Evolutionary conservation across 2,113 vertebrate genomes (phyloP).

Genomic region (Loxodonta africana): DNA sequence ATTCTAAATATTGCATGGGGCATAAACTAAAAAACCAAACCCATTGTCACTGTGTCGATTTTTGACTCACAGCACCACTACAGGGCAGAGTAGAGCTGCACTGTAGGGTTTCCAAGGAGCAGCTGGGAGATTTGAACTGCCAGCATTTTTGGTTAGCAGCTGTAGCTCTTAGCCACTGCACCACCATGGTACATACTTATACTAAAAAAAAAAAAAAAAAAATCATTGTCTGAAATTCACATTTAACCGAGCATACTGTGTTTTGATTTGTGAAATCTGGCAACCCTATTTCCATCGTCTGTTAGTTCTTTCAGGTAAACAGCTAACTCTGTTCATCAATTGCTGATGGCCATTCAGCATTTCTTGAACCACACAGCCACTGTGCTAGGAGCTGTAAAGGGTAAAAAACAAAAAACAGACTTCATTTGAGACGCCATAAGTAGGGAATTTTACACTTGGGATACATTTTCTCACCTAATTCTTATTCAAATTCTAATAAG

Average conservation of each 20-base stretch:
- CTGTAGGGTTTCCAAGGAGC: too few relatives aligned
- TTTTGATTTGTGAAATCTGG: neutral
- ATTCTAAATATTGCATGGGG: neutral
- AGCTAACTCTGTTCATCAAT: neutral
- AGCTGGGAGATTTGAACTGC: too few relatives aligned
- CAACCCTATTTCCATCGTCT: neutral
- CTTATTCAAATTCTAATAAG: neutral
- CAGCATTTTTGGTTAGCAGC: too few relatives aligned
- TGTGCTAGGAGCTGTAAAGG: rapidly evolving
- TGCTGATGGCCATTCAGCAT: neutral
- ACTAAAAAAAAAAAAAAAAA: neutral
- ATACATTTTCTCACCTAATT: rapidly evolving
- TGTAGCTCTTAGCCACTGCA: too few relatives aligned
- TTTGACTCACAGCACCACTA: too few relatives aligned
- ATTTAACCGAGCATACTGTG: rapidly evolving
- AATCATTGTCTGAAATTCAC: neutral
- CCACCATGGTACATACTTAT: too few relatives aligned
- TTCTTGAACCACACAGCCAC: neutral
- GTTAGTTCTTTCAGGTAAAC: neutral
- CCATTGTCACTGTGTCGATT: too few relatives aligned
- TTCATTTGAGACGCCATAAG: rapidly evolving
- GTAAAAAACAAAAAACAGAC: rapidly evolving
- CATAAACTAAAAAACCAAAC: too few relatives aligned
- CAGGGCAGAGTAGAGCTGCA: too few relatives aligned
- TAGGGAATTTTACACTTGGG: rapidly evolving